Evolutionary conservation across 1,140 invertebrate genomes (phyloP), one percentile per base, ranked within the genome.

Genomic region (Saccostrea cuccullata): DNA sequence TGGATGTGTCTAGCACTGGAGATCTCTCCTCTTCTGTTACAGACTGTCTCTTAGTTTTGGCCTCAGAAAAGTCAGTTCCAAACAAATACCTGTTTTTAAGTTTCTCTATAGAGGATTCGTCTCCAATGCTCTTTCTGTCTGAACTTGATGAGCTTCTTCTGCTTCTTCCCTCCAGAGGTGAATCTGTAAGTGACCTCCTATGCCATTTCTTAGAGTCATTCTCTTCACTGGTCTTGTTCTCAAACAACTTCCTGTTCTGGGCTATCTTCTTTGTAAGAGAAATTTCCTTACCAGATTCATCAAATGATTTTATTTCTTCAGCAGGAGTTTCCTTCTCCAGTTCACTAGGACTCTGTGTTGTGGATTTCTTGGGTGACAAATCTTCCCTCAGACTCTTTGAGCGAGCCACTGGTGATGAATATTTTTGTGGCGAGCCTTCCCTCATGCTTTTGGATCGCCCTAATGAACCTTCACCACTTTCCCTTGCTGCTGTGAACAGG

Each of bases 401-500:
- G n/a, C 91, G 73, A 82, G 86, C 55, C n/a, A 91, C 89, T 55
- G 85, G 40, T 11, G 84, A 20, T 23, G 84, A 70, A 55, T 23
- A n/a, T 87, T 91, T 91, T 17, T 77, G 90, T 15, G 90, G 89
- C 40, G 91, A 89, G 30, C 82, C 85, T 60, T 88, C 82, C 47
- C 86, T 89, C 20, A 91, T 36, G 82, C 91, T 91, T 88, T 86
- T 88, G 55, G 91, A 91, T 82, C 91, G 86, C 47, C 84, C 77
- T 56, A 91, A 36, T 60, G 70, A 26, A 13, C 55, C 64, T 9
- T 30, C 26, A 55, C 89, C 86, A 64, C 40, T 36, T 77, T 89
- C 55, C 6, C 84, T 47, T 58, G 89, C 55, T 15, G 90, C 85
- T 8, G 87, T 55, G 77, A 91, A 91, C 36, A 91, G 87, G 26